phyloP scores from a whole-genome alignment of 2,797 vertebrate species.

The Microctenopoma stevenorrisi region DNA sequence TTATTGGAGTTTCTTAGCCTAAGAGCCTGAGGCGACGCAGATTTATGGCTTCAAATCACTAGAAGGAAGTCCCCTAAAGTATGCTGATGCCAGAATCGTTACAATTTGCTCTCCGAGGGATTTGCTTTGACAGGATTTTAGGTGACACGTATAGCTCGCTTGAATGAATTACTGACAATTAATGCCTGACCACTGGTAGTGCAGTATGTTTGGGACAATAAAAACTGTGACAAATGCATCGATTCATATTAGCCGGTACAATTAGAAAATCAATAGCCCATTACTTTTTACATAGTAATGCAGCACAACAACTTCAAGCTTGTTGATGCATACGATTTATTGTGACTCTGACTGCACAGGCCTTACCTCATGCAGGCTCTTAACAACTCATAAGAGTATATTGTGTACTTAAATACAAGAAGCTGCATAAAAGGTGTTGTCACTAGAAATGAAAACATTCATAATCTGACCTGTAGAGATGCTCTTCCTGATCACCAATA shows the following conservation, averaged over 20 bases:
- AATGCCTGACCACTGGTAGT: neutral
- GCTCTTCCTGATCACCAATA: neutral
- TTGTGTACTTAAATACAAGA: conserved; percentile 6
- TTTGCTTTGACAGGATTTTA: neutral
- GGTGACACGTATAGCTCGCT: neutral
- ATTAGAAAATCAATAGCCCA: neutral
- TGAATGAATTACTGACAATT: conserved; percentile 10
- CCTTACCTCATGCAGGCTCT: conserved; percentile 1
- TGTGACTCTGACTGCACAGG: conserved; percentile 9
- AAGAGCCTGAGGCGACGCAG: neutral
- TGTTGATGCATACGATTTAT: neutral
- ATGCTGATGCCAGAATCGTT: neutral
- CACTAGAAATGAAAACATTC: neutral
- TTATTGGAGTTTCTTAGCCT: neutral
- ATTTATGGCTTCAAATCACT: neutral
- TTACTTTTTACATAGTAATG: neutral
- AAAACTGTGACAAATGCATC: no score
- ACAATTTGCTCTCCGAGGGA: neutral
- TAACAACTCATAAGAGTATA: neutral
- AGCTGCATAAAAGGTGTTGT: neutral
- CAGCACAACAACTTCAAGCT: conserved; percentile 3
- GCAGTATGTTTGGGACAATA: no score
- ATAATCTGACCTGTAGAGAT: conserved; percentile 1
- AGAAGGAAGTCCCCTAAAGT: neutral
- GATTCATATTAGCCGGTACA: neutral